phyloP scores from a whole-genome alignment of 2,797 vertebrate genomes.

The Rhabdophis nuchalis region DNA sequence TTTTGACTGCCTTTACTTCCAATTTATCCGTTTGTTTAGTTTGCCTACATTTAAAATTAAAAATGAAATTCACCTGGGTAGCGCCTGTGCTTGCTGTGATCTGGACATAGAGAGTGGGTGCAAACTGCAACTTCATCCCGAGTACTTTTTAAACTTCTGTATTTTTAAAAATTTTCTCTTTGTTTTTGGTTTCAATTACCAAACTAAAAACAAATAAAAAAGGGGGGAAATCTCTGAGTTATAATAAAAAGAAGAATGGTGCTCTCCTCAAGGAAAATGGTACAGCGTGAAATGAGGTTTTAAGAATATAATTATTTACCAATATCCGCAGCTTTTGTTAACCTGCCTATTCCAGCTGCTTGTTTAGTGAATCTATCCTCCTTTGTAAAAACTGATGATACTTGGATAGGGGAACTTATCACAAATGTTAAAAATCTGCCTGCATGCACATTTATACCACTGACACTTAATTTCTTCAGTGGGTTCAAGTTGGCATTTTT shows the following conservation, averaged over 20 bases:
- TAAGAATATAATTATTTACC: conserved; percentile 15
- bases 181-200: neutral
- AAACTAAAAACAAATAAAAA: neutral
- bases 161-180: neutral
- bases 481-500: conserved; percentile 31
- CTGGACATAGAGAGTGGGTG: neutral
- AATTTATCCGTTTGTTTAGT: neutral
- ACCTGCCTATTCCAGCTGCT: neutral
- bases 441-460: neutral
- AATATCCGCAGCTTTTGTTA: neutral
- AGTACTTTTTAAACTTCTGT: neutral
- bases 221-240: neutral
- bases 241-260: neutral
- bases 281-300: conserved; percentile 25
- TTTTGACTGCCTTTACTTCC: neutral
- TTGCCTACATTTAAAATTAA: neutral
- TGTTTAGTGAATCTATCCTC: neutral
- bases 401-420: fast-evolving
- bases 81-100: neutral
- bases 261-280: conserved; percentile 38
- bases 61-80: neutral
- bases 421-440: neutral
- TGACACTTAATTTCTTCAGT: conserved; percentile 37
- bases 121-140: neutral
- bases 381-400: neutral